Conservation (phyloP, 2,888 invertebrate genomes). For the Laothoe populi region DNA sequence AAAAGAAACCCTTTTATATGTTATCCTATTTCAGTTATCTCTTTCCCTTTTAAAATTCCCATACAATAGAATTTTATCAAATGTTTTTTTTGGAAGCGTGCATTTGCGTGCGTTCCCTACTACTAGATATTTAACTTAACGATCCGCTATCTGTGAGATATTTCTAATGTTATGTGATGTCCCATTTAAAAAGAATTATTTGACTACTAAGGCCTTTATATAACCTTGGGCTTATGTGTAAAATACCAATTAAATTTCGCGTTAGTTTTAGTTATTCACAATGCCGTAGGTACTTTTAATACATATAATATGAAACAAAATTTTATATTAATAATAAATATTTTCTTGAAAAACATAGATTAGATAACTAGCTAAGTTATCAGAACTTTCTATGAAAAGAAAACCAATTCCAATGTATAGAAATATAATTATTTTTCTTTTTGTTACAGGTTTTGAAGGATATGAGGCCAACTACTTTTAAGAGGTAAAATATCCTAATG, state of each 20-base stretch:
- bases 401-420: neutral
- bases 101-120: conserved; percentile 47
- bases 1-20: neutral
- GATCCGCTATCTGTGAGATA: conserved; percentile 66
- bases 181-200: conserved; percentile 29
- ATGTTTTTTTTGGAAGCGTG: conserved; percentile 45
- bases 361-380: neutral
- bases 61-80: conserved; percentile 37
- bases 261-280: no score
- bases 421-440: conserved; percentile 2
- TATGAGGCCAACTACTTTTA: neutral
- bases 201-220: neutral
- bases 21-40: neutral
- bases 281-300: neutral
- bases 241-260: no score
- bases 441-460: conserved; percentile 13
- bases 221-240: neutral
- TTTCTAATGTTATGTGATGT: conserved; percentile 59
- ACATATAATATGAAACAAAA: neutral
- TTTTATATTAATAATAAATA: neutral
- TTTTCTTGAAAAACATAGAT: neutral
- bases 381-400: neutral
- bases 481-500: neutral
- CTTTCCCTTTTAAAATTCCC: neutral
- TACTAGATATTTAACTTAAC: conserved; percentile 67